Conservation (phyloP, 2,113 vertebrate species). For the Polyodon spathula region DNA sequence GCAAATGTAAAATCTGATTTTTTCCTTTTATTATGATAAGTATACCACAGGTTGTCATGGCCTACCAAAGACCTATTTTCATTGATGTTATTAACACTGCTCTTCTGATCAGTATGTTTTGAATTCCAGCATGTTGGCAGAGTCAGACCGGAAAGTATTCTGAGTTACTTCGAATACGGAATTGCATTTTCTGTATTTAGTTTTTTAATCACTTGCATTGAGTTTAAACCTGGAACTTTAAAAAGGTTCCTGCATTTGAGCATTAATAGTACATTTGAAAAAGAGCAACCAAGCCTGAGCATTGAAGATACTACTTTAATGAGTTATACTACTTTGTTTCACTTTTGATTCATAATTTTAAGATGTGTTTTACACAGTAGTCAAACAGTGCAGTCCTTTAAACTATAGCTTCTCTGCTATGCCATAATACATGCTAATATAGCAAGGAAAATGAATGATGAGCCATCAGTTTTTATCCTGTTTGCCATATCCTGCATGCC, state of each 20-base stretch:
- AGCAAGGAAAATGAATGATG: neutral
- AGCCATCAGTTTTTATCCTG: neutral
- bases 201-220: neutral
- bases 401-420: too few species aligned
- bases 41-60: conserved; percentile 35
- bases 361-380: too few species aligned
- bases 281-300: neutral
- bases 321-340: too few species aligned
- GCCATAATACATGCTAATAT: neutral
- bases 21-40: conserved; percentile 28
- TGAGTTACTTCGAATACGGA: too few species aligned
- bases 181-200: too few species aligned
- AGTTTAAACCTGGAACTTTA: conserved; percentile 1
- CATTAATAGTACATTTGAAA: neutral
- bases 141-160: conserved; percentile 20
- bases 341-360: too few species aligned
- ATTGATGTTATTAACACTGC: conserved; percentile 16
- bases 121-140: conserved; percentile 31
- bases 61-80: conserved; percentile 45
- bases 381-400: too few species aligned
- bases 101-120: conserved; percentile 29
- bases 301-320: neutral
- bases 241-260: neutral
- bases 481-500: conserved; percentile 13
- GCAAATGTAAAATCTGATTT: conserved; percentile 9